Evolutionary conservation across 2,888 invertebrate genomes (phyloP).

Genomic region (Cryptocephalus moraei): DNA sequence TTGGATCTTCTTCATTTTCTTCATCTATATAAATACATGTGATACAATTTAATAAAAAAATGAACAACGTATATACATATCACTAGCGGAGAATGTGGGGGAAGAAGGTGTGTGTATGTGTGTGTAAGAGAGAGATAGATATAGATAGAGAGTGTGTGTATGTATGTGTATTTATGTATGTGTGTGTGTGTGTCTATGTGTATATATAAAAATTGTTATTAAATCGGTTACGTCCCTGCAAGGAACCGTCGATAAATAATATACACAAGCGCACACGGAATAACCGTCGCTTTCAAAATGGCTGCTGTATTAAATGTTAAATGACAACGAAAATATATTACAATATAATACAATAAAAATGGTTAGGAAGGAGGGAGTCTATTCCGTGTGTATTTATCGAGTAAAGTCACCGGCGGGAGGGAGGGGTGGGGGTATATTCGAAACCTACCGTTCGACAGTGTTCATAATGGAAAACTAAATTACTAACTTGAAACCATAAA

Average conservation of each 20-base stretch:
- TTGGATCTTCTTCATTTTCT: slow-evolving; percentile 12
- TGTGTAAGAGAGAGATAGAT: slow-evolving; percentile 3
- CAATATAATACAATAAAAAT: slow-evolving; percentile 35
- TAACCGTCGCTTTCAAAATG: not conserved
- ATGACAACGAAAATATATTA: slow-evolving; percentile 35
- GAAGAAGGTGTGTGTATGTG: slow-evolving; percentile 10
- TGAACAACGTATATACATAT: slow-evolving; percentile 25
- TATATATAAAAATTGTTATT: slow-evolving; percentile 1
- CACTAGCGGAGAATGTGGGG: slow-evolving; percentile 27
- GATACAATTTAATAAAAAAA: slow-evolving; percentile 26
- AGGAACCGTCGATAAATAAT: too few relatives aligned
- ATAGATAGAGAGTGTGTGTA: slow-evolving; percentile 1
- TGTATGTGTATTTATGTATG: not conserved
- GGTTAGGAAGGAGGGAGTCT: not conserved
- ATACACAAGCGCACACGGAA: too few relatives aligned
- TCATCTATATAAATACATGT: slow-evolving; percentile 30
- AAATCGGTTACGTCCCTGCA: not conserved
- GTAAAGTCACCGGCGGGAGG: too few relatives aligned
- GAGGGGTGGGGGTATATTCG: too few relatives aligned
- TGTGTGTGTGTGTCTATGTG: not conserved
- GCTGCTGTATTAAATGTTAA: not conserved
- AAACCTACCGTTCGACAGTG: too few relatives aligned
- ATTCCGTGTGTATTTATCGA: too few relatives aligned
- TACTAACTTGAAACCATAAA: too few relatives aligned
- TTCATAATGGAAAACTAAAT: too few relatives aligned